Evolutionary conservation across 2,888 invertebrate species (phyloP), one percentile per base, ranked within the genome.

Genomic region (Nesidiocoris tenuis): DNA sequence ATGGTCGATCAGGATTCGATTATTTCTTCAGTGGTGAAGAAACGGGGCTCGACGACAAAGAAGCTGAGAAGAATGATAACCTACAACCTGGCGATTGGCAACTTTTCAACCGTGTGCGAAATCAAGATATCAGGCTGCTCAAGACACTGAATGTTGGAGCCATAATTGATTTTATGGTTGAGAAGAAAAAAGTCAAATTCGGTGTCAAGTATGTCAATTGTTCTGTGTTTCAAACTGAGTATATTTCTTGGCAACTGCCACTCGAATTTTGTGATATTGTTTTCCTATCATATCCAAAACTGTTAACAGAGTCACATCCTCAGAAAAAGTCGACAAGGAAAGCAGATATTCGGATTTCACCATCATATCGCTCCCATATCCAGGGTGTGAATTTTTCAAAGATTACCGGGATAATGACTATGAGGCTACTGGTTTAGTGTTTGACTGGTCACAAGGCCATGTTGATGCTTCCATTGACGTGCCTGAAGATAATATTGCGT

Each of bases 141-240:
- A 90, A 90, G 82, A 86, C 86, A 19, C 86, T 92, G 39, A 89
- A 90, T 80, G 90, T 93, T 17, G 87, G 87, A 74, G 90, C 89
- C 68, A 93, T 93, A 80, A 87, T 91, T 78, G 93, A 93, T 84
- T 87, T 93, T 72, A 93, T 93, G 93, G 91, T 93, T 7, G 93
- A 93, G 82, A 91, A 92, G 82, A 90, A 91, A 81, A 93, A 93
- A 85, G 90, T 91, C 57, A 93, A 93, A 84, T 93, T 89, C 84
- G 90, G 90, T 77, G 84, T 93, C 84, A 88, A 91, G 93, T 93
- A 86, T 88, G 90, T 86, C 72, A 1, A 75, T 59, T 16, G 23
- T 59, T 71, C 16, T 39, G 39, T 7, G 39, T 12, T 12, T 7
- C 3, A 39, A 39, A 39, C 39, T 7, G 3, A 39, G 3, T 39